Percentiles rank a stretch among this genome's conserved stretches.
Evolutionary conservation across 92 coral and sea anemone species (phyloP).

Genomic region (Porites rus): DNA sequence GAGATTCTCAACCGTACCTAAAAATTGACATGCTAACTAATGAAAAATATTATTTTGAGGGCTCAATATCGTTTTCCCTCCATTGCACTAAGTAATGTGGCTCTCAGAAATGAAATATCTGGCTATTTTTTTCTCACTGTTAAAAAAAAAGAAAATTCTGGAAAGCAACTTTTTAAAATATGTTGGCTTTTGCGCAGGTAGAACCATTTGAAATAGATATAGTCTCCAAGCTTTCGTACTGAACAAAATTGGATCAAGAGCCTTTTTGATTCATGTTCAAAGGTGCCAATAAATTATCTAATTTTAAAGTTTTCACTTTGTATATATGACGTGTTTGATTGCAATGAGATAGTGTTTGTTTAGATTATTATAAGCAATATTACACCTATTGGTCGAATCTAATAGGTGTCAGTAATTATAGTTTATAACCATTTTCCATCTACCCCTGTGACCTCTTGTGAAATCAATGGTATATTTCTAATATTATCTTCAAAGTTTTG

Average conservation of each 20-base stretch:
- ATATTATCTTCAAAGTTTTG: conserved; percentile 25
- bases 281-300: conserved; percentile 5
- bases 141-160: no score
- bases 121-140: not conserved
- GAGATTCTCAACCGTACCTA: no score
- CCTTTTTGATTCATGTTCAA: conserved; percentile 7
- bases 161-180: not conserved
- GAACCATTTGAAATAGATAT: not conserved
- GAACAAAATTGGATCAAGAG: not conserved
- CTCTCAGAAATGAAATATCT: not conserved
- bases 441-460: not conserved
- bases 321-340: conserved; percentile 12
- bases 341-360: not conserved
- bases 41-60: not conserved
- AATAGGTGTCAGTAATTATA: not conserved
- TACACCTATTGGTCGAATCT: not conserved
- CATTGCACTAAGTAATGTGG: not conserved
- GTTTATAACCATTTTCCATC: conserved; percentile 1
- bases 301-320: conserved; percentile 21
- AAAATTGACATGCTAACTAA: not conserved
- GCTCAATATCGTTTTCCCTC: not conserved
- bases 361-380: not conserved
- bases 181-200: not conserved
- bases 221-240: conserved; percentile 9
- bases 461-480: conserved; percentile 41